phyloP scores from a whole-genome alignment of 2,888 invertebrate species.

The Nectonema munidae region DNA sequence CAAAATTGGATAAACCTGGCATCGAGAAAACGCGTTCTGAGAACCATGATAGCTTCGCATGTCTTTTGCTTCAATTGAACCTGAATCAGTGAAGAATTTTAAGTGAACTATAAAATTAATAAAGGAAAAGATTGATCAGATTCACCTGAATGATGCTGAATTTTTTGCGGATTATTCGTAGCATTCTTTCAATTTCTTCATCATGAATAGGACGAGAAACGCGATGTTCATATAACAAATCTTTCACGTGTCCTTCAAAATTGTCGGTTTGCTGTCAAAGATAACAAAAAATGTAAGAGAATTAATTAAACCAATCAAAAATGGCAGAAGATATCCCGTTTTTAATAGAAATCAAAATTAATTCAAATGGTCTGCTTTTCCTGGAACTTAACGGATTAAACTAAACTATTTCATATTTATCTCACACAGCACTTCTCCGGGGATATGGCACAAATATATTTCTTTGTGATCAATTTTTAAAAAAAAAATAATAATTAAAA shows the following conservation, averaged over 20 bases:
- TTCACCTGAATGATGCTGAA: slow-evolving; percentile 66
- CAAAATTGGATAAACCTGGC: slow-evolving; percentile 32
- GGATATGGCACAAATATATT: too few relatives aligned
- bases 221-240: slow-evolving; percentile 69
- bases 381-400: too few relatives aligned
- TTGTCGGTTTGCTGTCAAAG: slow-evolving; percentile 97
- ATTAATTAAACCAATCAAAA: too few relatives aligned
- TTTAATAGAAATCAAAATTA: too few relatives aligned
- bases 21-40: slow-evolving; percentile 42
- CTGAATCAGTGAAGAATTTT: slow-evolving; percentile 24
- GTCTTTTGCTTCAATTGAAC: slow-evolving; percentile 86
- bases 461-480: too few relatives aligned
- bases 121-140: neutral
- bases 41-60: slow-evolving; percentile 96
- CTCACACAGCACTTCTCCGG: too few relatives aligned
- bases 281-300: too few relatives aligned
- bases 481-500: slow-evolving; percentile 14
- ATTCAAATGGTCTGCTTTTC: too few relatives aligned
- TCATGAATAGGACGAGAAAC: slow-evolving; percentile 86
- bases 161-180: slow-evolving; percentile 87
- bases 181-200: slow-evolving; percentile 93
- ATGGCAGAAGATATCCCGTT: too few relatives aligned
- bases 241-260: slow-evolving; percentile 99
- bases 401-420: too few relatives aligned
- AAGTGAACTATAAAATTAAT: slow-evolving; percentile 20